Evolutionary conservation across 2,113 vertebrate species (phyloP), one percentile per base, ranked within the genome.

Genomic region (Syngnathus scovelli): DNA sequence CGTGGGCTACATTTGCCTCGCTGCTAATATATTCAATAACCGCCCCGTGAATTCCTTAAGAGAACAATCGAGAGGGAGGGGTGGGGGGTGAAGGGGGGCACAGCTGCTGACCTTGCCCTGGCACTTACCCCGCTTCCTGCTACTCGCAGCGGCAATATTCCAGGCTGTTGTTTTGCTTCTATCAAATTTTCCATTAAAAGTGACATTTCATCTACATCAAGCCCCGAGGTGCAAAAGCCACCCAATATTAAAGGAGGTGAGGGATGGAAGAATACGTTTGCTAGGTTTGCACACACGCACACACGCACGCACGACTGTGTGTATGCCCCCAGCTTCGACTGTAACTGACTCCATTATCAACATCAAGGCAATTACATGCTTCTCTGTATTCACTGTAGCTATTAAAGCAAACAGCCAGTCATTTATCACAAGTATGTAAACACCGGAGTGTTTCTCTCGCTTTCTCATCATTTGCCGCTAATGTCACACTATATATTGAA

Each of bases 201-300:
- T 94, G 91, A 92, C 90, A 90, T 92, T 92, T 92, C 85, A 91
- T 93, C 91, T 90, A 91, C 92, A 92, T 90, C 90, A 91, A 91
- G 89, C 89, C 93, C 92, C 68, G 64, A 90, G 93, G 90, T 64
- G 79, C 62, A 44, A 87, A 79, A 69, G 66, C 77, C 79, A 63
- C 90, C 87, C 89, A 73, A 78, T 88, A 83, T 80, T 79, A 81
- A 86, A 82, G 75, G 51, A 70, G 62, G 67, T 70, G 71, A 78
- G 80, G 77, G 78, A 33, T 61, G 80, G 64, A 78, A 72, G 80
- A 85, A 82, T 81, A 5, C 6, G 23, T 13, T n/a, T 37, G 37
- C 36, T 7, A 1, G 7, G 43, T 46, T 44, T 19, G 38, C 66
- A 76, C 70, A 68, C 15, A 10, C n/a, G n/a, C 5, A 5, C 67